Evolutionary conservation across 2,797 vertebrate genomes (phyloP).

Genomic region (Tokudaia muenninki): DNA sequence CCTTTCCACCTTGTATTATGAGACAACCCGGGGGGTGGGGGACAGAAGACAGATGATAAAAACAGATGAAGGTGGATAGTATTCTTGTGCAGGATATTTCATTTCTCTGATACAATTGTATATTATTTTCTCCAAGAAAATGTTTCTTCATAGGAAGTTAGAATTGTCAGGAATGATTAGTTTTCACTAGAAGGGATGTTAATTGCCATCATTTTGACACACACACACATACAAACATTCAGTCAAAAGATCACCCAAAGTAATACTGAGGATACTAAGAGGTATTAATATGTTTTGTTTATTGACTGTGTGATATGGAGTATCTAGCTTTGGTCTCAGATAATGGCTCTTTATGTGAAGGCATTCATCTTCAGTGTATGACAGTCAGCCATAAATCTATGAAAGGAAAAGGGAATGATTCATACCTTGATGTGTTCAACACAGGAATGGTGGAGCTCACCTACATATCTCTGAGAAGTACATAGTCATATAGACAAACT

Average conservation of each 20-base stretch:
- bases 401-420: background rate
- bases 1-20: no score
- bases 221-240: background rate
- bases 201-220: background rate
- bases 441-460: background rate
- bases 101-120: background rate
- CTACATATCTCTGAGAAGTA: background rate
- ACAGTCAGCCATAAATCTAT: background rate
- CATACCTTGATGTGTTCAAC: background rate
- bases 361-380: background rate
- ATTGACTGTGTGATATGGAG: background rate
- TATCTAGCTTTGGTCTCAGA: background rate
- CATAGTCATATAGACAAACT: background rate
- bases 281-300: background rate
- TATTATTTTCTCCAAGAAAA: background rate
- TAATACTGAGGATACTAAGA: background rate
- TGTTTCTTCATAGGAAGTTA: background rate
- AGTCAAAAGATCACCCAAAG: background rate
- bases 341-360: background rate
- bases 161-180: background rate
- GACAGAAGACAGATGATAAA: no score
- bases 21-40: no score
- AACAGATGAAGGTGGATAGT: background rate
- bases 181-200: background rate
- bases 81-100: background rate